Evolutionary conservation across 2,888 invertebrate genomes (phyloP).

Genomic region (Pinctada fucata): DNA sequence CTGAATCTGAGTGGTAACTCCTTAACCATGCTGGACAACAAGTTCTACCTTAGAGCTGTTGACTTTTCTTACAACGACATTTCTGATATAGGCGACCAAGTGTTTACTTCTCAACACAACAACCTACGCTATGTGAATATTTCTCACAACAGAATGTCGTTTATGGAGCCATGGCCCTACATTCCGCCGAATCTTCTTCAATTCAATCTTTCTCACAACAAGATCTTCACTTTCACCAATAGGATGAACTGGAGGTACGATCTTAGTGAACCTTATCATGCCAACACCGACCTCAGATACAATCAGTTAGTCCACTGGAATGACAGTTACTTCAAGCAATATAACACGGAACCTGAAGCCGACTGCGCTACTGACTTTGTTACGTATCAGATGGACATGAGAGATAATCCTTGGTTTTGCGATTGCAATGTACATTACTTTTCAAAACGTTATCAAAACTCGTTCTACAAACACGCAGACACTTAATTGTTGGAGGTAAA

Average conservation of each 20-base stretch:
- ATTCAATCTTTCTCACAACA: conserved; percentile 34
- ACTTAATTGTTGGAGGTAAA: conserved; percentile 31
- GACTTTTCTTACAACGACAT: conserved; percentile 31
- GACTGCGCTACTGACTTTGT: conserved; percentile 33
- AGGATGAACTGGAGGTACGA: conserved; percentile 34
- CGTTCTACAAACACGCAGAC: conserved; percentile 41
- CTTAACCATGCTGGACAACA: not conserved
- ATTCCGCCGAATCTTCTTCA: conserved; percentile 4
- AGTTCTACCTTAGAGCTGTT: not conserved
- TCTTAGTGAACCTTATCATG: conserved; percentile 20
- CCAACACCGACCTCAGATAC: conserved; percentile 24
- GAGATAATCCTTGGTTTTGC: conserved; percentile 46
- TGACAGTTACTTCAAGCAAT: conserved; percentile 22
- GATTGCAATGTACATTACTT: conserved; percentile 49
- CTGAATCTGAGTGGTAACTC: conserved; percentile 18
- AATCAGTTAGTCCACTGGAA: conserved; percentile 32
- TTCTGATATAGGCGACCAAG: not conserved
- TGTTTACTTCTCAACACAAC: conserved; percentile 7
- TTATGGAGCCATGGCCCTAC: conserved; percentile 42
- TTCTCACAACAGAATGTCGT: conserved; percentile 21
- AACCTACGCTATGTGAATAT: conserved; percentile 17
- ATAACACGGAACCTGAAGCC: conserved; percentile 4
- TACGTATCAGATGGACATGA: conserved; percentile 40
- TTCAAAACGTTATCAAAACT: conserved; percentile 27
- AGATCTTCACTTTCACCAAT: conserved; percentile 35